Base-by-base conservation (phyloP, 2,113 vertebrate genomes). In the Lamprologus lemairii region DNA sequence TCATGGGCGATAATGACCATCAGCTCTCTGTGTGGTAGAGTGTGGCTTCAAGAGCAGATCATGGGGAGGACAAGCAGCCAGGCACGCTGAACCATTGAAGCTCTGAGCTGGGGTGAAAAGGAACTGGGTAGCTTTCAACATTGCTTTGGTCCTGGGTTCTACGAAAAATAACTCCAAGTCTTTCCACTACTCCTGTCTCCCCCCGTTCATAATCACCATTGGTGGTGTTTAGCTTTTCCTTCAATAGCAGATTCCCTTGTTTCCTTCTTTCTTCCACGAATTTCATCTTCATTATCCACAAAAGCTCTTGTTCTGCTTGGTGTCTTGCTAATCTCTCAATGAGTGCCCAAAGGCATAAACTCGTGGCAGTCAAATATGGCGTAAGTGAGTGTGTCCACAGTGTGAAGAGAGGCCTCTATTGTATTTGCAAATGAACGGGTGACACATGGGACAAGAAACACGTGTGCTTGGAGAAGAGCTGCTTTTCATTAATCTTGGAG, bases 401-500 rank as follows among this genome's bases (percentile, higher is more conserved):
- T 12, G 17, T 16, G 31, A 63, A 17, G 21, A 79, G 23, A 58
- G 35, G 31, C 6, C 78, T 60, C 42, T 21, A 14, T 82, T 80
- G 81, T 84, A 14, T 87, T 51, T 75, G 51, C 84, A 80, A 84
- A 82, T 53, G 84, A 89, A 58, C 57, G 58, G 4, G 19, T 82
- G 84, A 81, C 82, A 53, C 47, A 1, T 14, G 23, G 7, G 55
- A 54, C 37, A 31, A 54, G 80, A 58, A 54, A 87, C 92, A 88
- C 60, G 49, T 23, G 1, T 3, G 19, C 55, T 54, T 16, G 80
- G 80, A 82, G 85, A 45, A 91, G 57, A 71, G 58, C 5, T 47
- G 84, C 83, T 86, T 90, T 86, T 82, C 71, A 91, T 92, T 92
- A 55, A 91, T 90, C 84, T 87, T 84, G 87, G 88, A 91, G 81